These are phyloP conservation scores for Limenitis camilla DNA, from an alignment of 2,888 invertebrate species.

Conservation along the genomic window DNA sequence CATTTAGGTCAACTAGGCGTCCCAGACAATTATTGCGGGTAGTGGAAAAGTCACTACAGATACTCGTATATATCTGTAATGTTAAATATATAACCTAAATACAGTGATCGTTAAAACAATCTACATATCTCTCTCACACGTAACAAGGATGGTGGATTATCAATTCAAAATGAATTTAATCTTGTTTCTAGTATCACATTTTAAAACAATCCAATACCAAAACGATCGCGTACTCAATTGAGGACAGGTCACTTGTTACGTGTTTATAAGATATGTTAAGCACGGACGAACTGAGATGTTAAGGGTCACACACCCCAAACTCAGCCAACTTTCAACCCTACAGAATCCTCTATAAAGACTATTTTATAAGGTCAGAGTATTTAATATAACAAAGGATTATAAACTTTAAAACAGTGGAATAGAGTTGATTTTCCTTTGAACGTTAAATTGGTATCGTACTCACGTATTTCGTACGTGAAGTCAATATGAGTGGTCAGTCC, in stretches of 20 bases:
- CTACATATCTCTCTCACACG: background rate
- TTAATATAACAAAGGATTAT: background rate
- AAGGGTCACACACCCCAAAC: slow-evolving; percentile 8
- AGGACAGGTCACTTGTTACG: slow-evolving; percentile 12
- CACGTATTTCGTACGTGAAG: slow-evolving; percentile 17
- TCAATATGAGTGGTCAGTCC: slow-evolving; percentile 16
- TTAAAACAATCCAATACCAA: background rate
- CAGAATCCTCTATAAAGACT: background rate
- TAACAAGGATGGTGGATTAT: too few species aligned
- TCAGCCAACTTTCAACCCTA: slow-evolving; percentile 9
- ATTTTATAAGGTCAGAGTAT: background rate
- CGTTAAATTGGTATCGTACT: slow-evolving; percentile 2
- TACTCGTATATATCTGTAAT: too few species aligned
- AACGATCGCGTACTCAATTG: slow-evolving; percentile 9
- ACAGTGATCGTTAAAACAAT: too few species aligned
- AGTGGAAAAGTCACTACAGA: too few species aligned
- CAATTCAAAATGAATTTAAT: too few species aligned
- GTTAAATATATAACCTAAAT: too few species aligned
- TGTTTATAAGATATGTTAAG: slow-evolving; percentile 10
- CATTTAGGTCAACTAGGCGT: slow-evolving; percentile 3
- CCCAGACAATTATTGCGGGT: slow-evolving; percentile 1
- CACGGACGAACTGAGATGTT: slow-evolving; percentile 8
- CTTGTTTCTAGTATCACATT: background rate
- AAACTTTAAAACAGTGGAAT: background rate
- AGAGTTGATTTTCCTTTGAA: background rate